Base-by-base conservation (phyloP, 2,797 vertebrate genomes). In the Australoheros facetus region DNA sequence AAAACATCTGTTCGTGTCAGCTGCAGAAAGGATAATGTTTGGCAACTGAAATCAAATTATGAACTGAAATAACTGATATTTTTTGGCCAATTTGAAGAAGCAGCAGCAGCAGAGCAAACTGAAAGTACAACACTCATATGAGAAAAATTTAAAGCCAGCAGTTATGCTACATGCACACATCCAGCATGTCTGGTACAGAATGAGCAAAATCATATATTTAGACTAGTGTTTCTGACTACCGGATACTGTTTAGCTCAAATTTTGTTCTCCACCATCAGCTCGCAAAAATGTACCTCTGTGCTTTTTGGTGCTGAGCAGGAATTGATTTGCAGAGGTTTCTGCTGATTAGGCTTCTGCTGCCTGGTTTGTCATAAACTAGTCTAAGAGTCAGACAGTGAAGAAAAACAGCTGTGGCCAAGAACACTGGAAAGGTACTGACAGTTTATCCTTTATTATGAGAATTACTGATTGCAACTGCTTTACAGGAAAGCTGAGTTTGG, bases 321-420 rank as follows among this genome's bases (percentile, higher is more conserved):
- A 4, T 9, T 2, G 26, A 26, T 69, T n/a, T 51, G 30, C 16
- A 51, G 62, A 51, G 28, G 42, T 69, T 30, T 69, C 23, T 51
- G 62, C 62, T 51, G 62, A 69, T 48, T 30, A 26, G 17, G 2
- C 4, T 45, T 17, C 39, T 66, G 42, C 39, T 64, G 8, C 8
- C 23, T 66, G 60, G 26, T 45, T 45, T 66, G 39, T 66, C 62
- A 45, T 48, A 48, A 66, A 66, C 39, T 45, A 64, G 13, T 42
- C n/a, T 42, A 14, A 9, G 21, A 4, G 37, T 42, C 60, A 45
- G 21, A 48, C 62, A 28, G 39, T 66, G 23, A 66, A 66, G 4
- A 16, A 48, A 48, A 48, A 17, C 14, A 17, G 14, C 6, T 16
- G 42, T 45, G 42, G 14, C 42, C 42, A 45, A 14, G 42, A 45